Base-by-base conservation (phyloP, 2,888 invertebrate genomes). In the Laspeyria flexula region DNA sequence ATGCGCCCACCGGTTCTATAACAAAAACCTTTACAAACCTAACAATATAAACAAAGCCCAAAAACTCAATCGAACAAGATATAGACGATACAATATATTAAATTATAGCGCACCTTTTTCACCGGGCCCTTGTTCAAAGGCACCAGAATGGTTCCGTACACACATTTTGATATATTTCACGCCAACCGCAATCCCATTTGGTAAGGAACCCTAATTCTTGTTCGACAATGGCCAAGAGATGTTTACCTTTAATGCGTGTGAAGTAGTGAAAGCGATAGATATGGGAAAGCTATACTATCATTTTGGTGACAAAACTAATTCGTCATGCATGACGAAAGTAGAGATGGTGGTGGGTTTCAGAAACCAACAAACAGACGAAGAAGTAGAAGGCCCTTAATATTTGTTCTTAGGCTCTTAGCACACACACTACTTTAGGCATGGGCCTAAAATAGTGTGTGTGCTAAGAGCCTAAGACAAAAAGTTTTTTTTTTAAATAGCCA, bases 111-210 rank as follows among this genome's bases (percentile, higher is more conserved):
- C 56, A 67, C 71, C 71, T 66, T 69, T 54, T 69, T 57, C 42
- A 34, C 23, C n/a, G 18, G 30, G 18, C 31, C 43, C 25, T 21
- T 40, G 25, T 43, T 25, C 52, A 57, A 61, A 47, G 57, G 43
- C 52, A 52, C 27, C 23, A 37, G 48, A 45, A 52, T 33, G 33
- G 43, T 53, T 55, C 52, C 48, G 58, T 42, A 35, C 49, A 45
- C 52, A 58, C 67, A 56, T 64, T 69, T 63, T 69, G 69, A 71
- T 71, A 73, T 65, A 73, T 73, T 73, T 72, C 54, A 65, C 65
- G 65, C 55, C 53, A 55, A 69, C 75, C 65, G 67, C 75, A 75
- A 75, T 75, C 73, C 65, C 66, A 73, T 75, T 75, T 75, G 56
- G 64, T 62, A 56, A 73, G 65, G 59, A 65, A 55, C 61, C 64